Conservation (phyloP, 2,888 invertebrate genomes). For the Galerucella nymphaeae region DNA sequence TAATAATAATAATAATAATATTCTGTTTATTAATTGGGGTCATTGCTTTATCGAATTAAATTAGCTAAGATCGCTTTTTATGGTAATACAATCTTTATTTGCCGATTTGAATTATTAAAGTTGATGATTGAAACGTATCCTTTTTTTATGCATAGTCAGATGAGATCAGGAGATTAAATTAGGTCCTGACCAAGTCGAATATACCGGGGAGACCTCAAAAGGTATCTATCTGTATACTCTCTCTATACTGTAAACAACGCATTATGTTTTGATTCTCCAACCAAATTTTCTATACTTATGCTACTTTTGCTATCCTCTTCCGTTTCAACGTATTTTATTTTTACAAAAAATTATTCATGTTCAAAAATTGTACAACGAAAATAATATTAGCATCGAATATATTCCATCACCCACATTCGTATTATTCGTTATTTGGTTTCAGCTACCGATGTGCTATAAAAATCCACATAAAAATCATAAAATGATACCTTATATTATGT, state of each 20-base stretch:
- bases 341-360: no score
- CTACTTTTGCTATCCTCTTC: no score
- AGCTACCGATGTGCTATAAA: background rate
- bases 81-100: conserved; percentile 10
- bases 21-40: background rate
- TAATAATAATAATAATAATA: background rate
- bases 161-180: background rate
- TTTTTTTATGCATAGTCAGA: background rate
- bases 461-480: background rate
- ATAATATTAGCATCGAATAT: background rate
- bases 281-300: no score
- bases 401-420: background rate
- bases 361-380: no score
- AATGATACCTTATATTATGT: background rate
- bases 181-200: background rate
- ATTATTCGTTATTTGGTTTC: conserved; percentile 1
- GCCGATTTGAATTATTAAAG: background rate
- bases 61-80: conserved; percentile 4
- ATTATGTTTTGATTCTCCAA: no score
- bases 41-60: background rate
- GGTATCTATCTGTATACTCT: no score
- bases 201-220: background rate
- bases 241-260: no score
- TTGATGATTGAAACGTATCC: background rate
- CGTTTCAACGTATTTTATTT: no score